These are phyloP conservation scores for Eubasilissa splendida DNA, from an alignment of 2,888 invertebrate species.

Conservation along the genomic window DNA sequence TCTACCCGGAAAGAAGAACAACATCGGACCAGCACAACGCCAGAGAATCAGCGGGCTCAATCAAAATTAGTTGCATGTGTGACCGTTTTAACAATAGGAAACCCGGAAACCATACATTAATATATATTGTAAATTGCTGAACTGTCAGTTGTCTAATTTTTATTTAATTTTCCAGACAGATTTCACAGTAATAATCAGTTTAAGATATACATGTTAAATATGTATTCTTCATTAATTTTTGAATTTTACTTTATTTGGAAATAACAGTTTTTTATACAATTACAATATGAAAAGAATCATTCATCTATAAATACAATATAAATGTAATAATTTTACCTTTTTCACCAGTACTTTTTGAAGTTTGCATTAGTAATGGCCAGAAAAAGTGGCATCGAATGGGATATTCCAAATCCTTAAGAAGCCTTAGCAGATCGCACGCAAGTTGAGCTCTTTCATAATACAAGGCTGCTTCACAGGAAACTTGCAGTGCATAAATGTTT, in stretches of 20 bases:
- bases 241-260: background rate
- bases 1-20: no score
- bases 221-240: background rate
- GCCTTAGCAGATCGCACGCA: conserved; percentile 67
- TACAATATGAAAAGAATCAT: conserved; percentile 1
- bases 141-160: no score
- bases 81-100: background rate
- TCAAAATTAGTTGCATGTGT: background rate
- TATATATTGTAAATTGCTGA: no score
- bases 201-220: background rate
- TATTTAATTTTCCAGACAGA: no score
- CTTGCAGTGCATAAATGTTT: conserved; percentile 70
- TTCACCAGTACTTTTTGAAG: conserved; percentile 71
- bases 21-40: no score
- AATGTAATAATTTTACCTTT: conserved; percentile 63
- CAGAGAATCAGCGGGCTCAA: background rate
- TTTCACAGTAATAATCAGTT: no score
- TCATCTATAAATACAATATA: background rate
- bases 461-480: conserved; percentile 73
- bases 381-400: conserved; percentile 76
- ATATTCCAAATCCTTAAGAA: conserved; percentile 67
- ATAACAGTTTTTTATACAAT: background rate
- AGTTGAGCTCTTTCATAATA: conserved; percentile 67
- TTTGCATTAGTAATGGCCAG: conserved; percentile 76
- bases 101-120: background rate